A percentile compares a stretch with the other conserved stretches of the same genome.
Evolutionary conservation across 2,888 invertebrate genomes (phyloP).

Genomic region (Dastarcus helophoroides): DNA sequence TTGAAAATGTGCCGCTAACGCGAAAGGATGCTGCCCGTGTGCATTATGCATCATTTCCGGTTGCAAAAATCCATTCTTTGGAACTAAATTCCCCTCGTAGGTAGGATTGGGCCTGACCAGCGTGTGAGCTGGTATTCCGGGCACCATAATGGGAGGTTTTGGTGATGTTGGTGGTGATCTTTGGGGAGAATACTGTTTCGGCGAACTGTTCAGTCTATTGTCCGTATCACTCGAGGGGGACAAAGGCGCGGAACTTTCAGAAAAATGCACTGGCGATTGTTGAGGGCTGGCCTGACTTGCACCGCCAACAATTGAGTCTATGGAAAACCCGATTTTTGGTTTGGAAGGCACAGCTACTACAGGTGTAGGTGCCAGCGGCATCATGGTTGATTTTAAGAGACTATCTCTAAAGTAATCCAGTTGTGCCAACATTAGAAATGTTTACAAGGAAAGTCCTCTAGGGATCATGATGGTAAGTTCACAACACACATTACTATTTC

Average conservation of each 20-base stretch:
- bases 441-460: too few species aligned
- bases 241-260: slow-evolving; percentile 40
- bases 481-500: too few species aligned
- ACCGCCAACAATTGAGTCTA: slow-evolving; percentile 86
- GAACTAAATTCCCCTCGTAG: slow-evolving; percentile 37
- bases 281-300: slow-evolving; percentile 30
- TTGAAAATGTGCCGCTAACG: slow-evolving; percentile 65
- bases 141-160: slow-evolving; percentile 42
- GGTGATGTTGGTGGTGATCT: slow-evolving; percentile 41
- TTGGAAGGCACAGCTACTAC: slow-evolving; percentile 84
- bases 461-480: too few species aligned
- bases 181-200: slow-evolving; percentile 25
- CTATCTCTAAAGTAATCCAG: slow-evolving; percentile 11
- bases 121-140: slow-evolving; percentile 37
- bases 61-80: slow-evolving; percentile 35
- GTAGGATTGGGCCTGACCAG: slow-evolving; percentile 41
- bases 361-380: slow-evolving; percentile 91
- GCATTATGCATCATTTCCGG: slow-evolving; percentile 38
- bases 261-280: slow-evolving; percentile 41
- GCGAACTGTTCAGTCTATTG: slow-evolving; percentile 28
- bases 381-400: slow-evolving; percentile 46
- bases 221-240: slow-evolving; percentile 40
- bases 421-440: slow-evolving; percentile 9
- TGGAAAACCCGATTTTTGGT: slow-evolving; percentile 89
- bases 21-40: slow-evolving; percentile 35